Evolutionary conservation across 2,797 vertebrate species (phyloP).

Genomic region (Enteromius fasciolatus): DNA sequence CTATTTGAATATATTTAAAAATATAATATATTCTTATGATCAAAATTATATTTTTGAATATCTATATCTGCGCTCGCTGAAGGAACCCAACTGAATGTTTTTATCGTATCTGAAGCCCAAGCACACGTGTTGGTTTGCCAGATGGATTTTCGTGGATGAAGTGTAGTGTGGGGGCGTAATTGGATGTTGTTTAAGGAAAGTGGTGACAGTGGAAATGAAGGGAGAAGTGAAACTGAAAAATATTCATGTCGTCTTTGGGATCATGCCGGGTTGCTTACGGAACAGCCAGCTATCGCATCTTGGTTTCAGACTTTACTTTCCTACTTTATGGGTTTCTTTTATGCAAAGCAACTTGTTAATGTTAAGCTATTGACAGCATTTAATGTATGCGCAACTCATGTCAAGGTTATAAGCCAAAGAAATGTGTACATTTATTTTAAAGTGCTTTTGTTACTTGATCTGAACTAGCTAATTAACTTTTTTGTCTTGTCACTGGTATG

Average conservation of each 20-base stretch:
- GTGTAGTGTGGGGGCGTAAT: conserved; percentile 47
- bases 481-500: background rate
- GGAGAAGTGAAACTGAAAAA: conserved; percentile 30
- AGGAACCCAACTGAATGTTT: conserved; percentile 14
- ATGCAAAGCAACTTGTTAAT: background rate
- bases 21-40: background rate
- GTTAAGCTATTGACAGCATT: conserved; percentile 29
- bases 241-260: conserved; percentile 26
- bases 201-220: conserved; percentile 45
- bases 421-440: background rate
- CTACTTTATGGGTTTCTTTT: background rate
- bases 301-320: background rate
- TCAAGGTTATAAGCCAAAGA: background rate
- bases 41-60: background rate
- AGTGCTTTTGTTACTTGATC: background rate
- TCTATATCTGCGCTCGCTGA: conserved; percentile 1
- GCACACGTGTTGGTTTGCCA: conserved; percentile 37
- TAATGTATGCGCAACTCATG: background rate
- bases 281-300: conserved; percentile 11
- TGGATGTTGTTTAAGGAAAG: conserved; percentile 50
- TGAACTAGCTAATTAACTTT: background rate
- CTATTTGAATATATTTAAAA: background rate
- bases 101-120: conserved; percentile 21
- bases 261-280: conserved; percentile 29
- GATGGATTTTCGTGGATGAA: conserved; percentile 47